A percentile compares a stretch with the other conserved stretches of the same genome.
phyloP scores from a whole-genome alignment of 1,140 invertebrate genomes.

The Drosophila eugracilis region DNA sequence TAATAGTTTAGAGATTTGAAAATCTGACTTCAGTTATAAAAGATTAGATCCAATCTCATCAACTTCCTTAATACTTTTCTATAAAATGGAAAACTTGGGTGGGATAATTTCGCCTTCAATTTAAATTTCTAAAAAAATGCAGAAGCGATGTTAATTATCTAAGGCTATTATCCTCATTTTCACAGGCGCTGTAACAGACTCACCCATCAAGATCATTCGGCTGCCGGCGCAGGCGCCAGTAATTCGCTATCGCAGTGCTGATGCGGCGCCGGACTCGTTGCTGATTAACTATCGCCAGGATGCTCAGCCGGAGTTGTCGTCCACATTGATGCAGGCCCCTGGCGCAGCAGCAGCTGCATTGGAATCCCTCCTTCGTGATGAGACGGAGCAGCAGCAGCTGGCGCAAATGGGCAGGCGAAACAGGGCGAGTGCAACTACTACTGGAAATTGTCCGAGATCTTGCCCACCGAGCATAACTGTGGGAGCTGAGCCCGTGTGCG shows the following conservation, averaged over 20 bases:
- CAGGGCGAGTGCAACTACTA: constrained; percentile 55
- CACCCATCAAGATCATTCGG: constrained; percentile 79
- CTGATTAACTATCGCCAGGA: constrained; percentile 71
- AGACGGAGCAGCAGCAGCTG: constrained; percentile 66
- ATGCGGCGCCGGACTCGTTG: constrained; percentile 68
- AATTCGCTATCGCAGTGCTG: constrained; percentile 76
- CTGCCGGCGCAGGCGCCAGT: constrained; percentile 76
- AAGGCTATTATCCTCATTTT: neutral
- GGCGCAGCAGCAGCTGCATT: constrained; percentile 64
- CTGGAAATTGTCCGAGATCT: constrained; percentile 90
- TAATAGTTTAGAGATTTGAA: too few species aligned
- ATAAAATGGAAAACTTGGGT: too few species aligned
- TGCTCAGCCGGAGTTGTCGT: constrained; percentile 60
- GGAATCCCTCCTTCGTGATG: constrained; percentile 64
- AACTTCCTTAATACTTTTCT: too few species aligned
- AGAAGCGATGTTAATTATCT: too few species aligned
- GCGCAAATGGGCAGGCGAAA: constrained; percentile 57
- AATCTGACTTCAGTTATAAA: too few species aligned
- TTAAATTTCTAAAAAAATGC: too few species aligned
- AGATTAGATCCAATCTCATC: too few species aligned
- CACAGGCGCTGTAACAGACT: constrained; percentile 73
- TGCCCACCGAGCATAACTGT: constrained; percentile 88
- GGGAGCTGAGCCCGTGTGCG: constrained; percentile 93
- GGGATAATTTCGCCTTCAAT: too few species aligned
- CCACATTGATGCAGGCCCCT: constrained; percentile 58